Evolutionary conservation across 1,140 invertebrate genomes (phyloP).

Genomic region (Magallana ariakensis): DNA sequence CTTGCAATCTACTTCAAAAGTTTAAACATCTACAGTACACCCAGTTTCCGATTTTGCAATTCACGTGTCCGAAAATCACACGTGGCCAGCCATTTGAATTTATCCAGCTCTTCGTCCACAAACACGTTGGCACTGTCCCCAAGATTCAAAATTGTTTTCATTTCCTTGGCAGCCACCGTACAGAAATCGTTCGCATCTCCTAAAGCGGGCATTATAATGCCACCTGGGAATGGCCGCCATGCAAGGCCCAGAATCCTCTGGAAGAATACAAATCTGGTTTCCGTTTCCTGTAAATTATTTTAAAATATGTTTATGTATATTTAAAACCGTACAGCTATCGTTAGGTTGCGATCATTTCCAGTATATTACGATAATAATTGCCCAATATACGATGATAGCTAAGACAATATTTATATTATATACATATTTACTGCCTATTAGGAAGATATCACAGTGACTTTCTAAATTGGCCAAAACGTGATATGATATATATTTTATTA

Average conservation of each 20-base stretch:
- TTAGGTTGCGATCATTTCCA: too few species aligned
- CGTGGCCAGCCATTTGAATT: not conserved
- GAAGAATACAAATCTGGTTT: constrained; percentile 58
- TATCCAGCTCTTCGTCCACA: not conserved
- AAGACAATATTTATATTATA: too few species aligned
- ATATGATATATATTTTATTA: too few species aligned
- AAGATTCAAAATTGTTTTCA: constrained; percentile 81
- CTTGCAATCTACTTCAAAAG: too few species aligned
- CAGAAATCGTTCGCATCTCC: constrained; percentile 81
- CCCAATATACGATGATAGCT: too few species aligned
- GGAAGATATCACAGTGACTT: too few species aligned
- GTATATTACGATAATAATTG: too few species aligned
- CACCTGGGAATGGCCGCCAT: constrained; percentile 75
- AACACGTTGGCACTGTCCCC: constrained; percentile 54
- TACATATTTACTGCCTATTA: too few species aligned
- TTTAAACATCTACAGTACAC: too few species aligned
- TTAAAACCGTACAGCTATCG: too few species aligned
- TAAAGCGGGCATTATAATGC: constrained; percentile 79
- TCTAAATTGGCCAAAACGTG: too few species aligned
- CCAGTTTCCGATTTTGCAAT: not conserved
- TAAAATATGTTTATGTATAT: not conserved
- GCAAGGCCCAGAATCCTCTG: constrained; percentile 60
- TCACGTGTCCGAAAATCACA: not conserved
- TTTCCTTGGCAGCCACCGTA: constrained; percentile 83
- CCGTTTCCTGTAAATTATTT: not conserved